Evolutionary conservation across 2,888 invertebrate species (phyloP), one percentile per base, ranked within the genome.

Genomic region (Eupeodes latifasciatus): DNA sequence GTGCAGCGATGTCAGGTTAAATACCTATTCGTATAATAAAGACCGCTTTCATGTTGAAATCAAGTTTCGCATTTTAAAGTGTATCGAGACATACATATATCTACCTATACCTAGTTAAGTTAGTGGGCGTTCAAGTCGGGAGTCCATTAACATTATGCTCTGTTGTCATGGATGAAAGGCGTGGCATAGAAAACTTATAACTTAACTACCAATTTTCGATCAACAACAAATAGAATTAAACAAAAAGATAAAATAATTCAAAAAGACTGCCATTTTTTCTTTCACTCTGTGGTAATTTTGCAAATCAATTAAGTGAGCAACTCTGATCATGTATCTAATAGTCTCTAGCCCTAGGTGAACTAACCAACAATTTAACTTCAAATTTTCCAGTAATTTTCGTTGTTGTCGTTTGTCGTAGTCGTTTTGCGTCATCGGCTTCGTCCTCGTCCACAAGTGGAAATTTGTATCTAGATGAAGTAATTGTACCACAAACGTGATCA

Each of bases 271-370:
- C 80, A 66, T 62, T 83, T 76, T 79, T 77, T 4, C 12, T 79
- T 61, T 64, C 27, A 7, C 4, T 40, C 40, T 40, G 40, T 9
- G 6, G 40, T 9, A 49, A 44, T 74, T 74, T 57, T 78, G 74
- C 49, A 84, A 87, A 87, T 87, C 84, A 87, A 84, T 81, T 87
- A 81, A 80, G 72, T 87, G 87, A 87, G 83, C 80, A 83, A 80
- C 80, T 77, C 19, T 34, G 80, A 87, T 83, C 80, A 74, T 83
- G 87, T 86, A 78, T 69, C 64, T 40, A 40, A 40, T 57, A 14
- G 34, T 55, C n/a, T 53, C 59, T n/a, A 27, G 57, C 4, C 14
- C 7, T 16, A 1, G 19, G 47, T 19, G 11, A 47, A 66, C 27
- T 47, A 47, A 57, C 14, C 44, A 40, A 81, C 76, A 74, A 76